Conservation (phyloP, 2,888 invertebrate species). For the Amphipoea lucens region DNA sequence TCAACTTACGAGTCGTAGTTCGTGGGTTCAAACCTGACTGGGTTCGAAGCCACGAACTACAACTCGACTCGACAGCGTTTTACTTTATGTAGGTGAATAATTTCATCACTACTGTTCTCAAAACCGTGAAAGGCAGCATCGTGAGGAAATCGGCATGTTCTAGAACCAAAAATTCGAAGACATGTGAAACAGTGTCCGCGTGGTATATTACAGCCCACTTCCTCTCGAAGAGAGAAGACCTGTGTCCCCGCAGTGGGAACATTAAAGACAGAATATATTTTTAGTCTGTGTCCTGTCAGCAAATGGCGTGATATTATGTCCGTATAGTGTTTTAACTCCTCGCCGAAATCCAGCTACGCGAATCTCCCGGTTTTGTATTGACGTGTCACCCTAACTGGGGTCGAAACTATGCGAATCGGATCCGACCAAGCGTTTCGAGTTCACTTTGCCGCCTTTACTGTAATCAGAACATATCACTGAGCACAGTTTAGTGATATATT, state of each 20-base stretch:
- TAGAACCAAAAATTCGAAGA: not conserved
- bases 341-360: not conserved
- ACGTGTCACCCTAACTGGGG: not conserved
- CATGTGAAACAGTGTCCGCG: not conserved
- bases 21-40: not conserved
- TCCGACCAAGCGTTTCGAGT: slow-evolving; percentile 11
- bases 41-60: too few relatives aligned
- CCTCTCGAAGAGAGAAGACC: not conserved
- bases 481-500: slow-evolving; percentile 21
- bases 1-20: not conserved
- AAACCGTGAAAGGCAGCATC: not conserved
- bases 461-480: slow-evolving; percentile 31
- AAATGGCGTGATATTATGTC: not conserved
- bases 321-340: not conserved
- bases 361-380: not conserved
- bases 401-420: slow-evolving; percentile 37
- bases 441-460: slow-evolving; percentile 11
- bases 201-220: not conserved
- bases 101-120: not conserved
- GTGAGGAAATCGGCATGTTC: not conserved
- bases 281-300: not conserved
- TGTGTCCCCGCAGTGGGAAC: not conserved
- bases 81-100: not conserved
- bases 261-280: not conserved
- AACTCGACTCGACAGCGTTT: not conserved